Conservation (phyloP, 2,113 vertebrate genomes). For the Peucedramus taeniatus region DNA sequence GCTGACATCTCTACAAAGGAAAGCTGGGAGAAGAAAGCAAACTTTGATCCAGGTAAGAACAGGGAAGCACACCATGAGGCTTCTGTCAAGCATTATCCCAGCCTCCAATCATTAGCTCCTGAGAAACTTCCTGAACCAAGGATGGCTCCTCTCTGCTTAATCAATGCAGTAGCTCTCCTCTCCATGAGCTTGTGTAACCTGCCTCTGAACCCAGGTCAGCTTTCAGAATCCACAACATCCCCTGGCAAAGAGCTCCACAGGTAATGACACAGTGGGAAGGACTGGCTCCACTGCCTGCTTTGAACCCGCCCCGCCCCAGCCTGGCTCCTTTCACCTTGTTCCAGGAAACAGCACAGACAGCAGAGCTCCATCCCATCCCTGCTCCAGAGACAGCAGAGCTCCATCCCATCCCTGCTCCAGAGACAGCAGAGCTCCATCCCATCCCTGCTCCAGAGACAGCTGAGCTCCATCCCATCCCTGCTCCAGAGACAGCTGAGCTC, state of each 20-base stretch:
- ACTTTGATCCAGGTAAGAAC: not conserved
- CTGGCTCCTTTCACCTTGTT: fast-evolving
- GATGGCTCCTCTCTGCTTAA: not conserved
- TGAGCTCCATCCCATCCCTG: not conserved
- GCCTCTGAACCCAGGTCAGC: not conserved
- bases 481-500: not conserved
- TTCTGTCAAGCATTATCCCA: not conserved
- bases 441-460: not conserved
- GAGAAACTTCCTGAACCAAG: not conserved
- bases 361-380: not conserved
- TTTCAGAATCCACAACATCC: not conserved
- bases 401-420: not conserved
- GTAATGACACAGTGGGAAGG: not conserved
- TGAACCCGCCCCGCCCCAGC: not conserved
- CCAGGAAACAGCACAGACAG: not conserved
- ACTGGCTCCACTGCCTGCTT: not conserved
- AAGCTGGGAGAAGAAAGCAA: not conserved
- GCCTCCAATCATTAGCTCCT: not conserved
- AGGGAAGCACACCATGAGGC: not conserved
- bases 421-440: not conserved
- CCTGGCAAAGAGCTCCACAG: not conserved
- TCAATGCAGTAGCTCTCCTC: not conserved
- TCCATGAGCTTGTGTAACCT: not conserved
- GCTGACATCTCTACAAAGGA: not conserved
- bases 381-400: not conserved